Evolutionary conservation across 2,888 invertebrate species (phyloP).

Genomic region (Megalurothrips usitatus): DNA sequence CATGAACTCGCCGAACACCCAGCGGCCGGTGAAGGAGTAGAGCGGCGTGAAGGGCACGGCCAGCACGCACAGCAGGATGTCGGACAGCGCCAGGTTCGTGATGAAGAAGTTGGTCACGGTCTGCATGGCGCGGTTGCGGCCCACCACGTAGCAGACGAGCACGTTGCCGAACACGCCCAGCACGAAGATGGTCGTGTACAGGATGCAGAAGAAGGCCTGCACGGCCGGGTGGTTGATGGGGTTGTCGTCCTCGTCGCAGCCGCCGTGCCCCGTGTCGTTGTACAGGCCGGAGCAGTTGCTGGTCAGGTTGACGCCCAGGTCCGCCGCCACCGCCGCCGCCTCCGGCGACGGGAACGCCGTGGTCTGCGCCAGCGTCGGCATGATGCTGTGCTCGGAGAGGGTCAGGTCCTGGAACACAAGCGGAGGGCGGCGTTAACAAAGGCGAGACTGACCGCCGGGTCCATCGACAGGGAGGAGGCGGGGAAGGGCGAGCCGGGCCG

Average conservation of each 20-base stretch:
- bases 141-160: slow-evolving; percentile 89
- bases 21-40: slow-evolving; percentile 80
- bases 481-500: neutral
- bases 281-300: neutral
- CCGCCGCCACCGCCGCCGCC: neutral
- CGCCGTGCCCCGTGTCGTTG: neutral
- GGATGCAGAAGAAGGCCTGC: slow-evolving; percentile 67
- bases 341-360: neutral
- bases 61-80: slow-evolving; percentile 85
- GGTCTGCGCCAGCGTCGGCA: neutral
- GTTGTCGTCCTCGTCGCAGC: slow-evolving; percentile 43
- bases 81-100: slow-evolving; percentile 91
- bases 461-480: neutral
- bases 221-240: slow-evolving; percentile 62
- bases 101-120: slow-evolving; percentile 98
- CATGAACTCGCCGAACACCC: slow-evolving; percentile 87
- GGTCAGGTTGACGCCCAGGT: neutral
- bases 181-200: slow-evolving; percentile 77
- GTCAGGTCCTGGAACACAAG: neutral
- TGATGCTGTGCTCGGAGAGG: neutral
- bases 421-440: neutral
- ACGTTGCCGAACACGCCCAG: slow-evolving; percentile 82
- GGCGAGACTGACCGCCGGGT: neutral
- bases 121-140: slow-evolving; percentile 91
- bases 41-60: slow-evolving; percentile 96